A percentile compares a stretch with the other conserved stretches of the same genome.
These are phyloP conservation scores for Lasioglossum baleicum DNA, from an alignment of 1,140 invertebrate species.

Conservation along the genomic window DNA sequence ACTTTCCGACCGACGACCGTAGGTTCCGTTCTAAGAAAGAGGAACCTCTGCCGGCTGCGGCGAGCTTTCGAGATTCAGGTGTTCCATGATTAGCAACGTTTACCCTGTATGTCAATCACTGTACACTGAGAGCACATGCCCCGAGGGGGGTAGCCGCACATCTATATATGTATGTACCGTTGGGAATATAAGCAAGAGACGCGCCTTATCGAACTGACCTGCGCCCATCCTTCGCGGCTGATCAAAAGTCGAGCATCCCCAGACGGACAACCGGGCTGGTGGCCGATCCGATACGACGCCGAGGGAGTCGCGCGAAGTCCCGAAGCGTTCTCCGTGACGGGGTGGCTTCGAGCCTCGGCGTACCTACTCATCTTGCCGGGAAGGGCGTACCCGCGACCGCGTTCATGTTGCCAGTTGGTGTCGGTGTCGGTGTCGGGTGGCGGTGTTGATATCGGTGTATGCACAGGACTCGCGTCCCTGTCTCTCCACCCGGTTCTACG, in stretches of 20 bases:
- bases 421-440: not conserved
- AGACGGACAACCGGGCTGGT: conserved; percentile 54
- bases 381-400: conserved; percentile 54
- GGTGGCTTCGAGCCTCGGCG: conserved; percentile 64
- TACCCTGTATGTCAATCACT: conserved; percentile 30
- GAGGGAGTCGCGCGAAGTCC: conserved; percentile 64
- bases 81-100: too few species aligned
- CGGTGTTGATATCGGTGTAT: not conserved
- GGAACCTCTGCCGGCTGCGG: too few species aligned
- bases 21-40: too few species aligned
- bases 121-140: conserved; percentile 16
- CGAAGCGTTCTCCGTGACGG: conserved; percentile 64
- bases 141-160: not conserved
- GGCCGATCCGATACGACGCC: conserved; percentile 57
- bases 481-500: conserved; percentile 26
- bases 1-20: too few species aligned
- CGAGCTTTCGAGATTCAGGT: too few species aligned
- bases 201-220: conserved; percentile 70
- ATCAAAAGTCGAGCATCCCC: conserved; percentile 72
- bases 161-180: conserved; percentile 24
- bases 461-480: conserved; percentile 10
- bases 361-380: conserved; percentile 57
- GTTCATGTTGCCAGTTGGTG: conserved; percentile 16
- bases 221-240: conserved; percentile 71
- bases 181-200: conserved; percentile 36